Evolutionary conservation across 1,140 invertebrate species (phyloP).

Genomic region (Drosophila baimaii): DNA sequence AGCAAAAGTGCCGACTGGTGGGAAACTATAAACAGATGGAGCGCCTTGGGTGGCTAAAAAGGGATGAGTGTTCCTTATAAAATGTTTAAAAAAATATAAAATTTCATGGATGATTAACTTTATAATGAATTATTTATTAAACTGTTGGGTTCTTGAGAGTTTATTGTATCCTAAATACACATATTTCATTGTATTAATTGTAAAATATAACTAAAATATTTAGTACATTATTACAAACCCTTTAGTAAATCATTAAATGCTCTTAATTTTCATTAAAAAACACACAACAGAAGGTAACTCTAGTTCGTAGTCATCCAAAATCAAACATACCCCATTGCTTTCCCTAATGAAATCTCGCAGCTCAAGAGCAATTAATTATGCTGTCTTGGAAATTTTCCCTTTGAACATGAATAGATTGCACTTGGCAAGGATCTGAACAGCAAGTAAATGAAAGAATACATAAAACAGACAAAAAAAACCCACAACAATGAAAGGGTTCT

Average conservation of each 20-base stretch:
- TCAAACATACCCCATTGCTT: background rate
- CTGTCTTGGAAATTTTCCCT: background rate
- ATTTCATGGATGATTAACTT: no score
- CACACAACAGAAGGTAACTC: background rate
- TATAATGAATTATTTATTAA: no score
- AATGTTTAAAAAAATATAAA: background rate
- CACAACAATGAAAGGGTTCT: background rate
- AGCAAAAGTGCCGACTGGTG: conserved; percentile 25
- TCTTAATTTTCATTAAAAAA: background rate
- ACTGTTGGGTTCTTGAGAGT: no score
- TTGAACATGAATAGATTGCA: conserved; percentile 5
- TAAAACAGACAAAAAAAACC: background rate
- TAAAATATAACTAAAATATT: background rate
- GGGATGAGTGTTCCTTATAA: no score
- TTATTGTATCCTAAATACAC: background rate
- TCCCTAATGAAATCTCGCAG: background rate
- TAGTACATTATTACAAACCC: background rate
- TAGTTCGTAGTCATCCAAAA: background rate
- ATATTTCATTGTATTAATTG: background rate
- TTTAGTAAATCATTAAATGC: background rate
- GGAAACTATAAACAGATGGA: conserved; percentile 14
- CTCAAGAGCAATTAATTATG: conserved; percentile 15
- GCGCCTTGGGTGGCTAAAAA: background rate
- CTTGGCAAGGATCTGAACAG: background rate
- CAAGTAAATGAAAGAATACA: background rate